phyloP scores from a whole-genome alignment of 2,888 invertebrate species.

The Actias luna region DNA sequence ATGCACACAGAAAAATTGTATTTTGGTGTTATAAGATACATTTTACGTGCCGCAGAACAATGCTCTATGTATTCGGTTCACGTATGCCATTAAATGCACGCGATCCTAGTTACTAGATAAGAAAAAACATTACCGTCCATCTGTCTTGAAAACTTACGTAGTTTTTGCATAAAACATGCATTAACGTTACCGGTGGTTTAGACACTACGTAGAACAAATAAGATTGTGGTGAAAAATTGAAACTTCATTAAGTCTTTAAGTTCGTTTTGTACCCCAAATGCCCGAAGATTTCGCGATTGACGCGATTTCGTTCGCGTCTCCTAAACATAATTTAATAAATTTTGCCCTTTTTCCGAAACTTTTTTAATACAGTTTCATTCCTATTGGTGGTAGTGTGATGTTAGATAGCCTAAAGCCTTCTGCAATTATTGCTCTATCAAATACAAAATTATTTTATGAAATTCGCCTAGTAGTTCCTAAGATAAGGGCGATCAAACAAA shows the following conservation, averaged over 20 bases:
- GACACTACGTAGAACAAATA: not conserved
- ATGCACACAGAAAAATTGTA: not conserved
- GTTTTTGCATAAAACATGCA: conserved; percentile 32
- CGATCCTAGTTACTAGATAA: conserved; percentile 22
- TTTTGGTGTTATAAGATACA: conserved; percentile 16
- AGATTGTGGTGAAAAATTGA: not conserved
- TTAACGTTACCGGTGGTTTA: conserved; percentile 28
- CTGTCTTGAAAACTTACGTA: conserved; percentile 30
- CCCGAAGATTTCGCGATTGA: no score
- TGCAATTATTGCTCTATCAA: no score
- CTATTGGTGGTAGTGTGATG: no score
- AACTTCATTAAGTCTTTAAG: not conserved
- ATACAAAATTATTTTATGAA: no score
- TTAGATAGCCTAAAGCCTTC: no score
- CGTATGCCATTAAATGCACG: conserved; percentile 24
- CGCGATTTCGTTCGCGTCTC: no score
- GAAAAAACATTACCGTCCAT: conserved; percentile 36
- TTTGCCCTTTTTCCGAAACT: no score
- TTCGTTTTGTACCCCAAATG: not conserved
- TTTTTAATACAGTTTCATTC: no score
- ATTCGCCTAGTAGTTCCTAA: no score
- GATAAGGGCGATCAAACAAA: no score
- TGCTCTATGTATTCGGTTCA: conserved; percentile 23
- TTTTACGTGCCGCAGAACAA: conserved; percentile 16
- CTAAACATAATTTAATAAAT: no score